Evolutionary conservation across 1,140 invertebrate species (phyloP), one percentile per base, ranked within the genome.

Genomic region (Oryzaephilus surinamensis): DNA sequence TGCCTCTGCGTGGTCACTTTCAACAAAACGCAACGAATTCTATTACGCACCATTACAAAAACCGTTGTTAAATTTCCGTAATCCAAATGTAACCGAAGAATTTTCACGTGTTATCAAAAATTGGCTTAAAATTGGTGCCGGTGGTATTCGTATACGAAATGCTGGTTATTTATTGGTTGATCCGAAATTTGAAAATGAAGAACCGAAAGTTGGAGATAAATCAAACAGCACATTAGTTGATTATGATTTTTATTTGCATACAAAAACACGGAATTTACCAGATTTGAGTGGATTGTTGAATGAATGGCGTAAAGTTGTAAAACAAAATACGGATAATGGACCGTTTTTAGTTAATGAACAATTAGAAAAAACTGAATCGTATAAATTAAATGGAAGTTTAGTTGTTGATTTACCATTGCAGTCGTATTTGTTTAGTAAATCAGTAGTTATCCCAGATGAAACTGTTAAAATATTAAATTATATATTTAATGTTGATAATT

Each of bases 101-200:
- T 76, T 84, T 31, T 62, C 79, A 50, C 61, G 67, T 1, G 74
- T 84, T 12, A 52, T 91, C 1, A 64, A 63, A 18, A 70, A 72
- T 45, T 85, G 85, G 72, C 42, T 87, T 13, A 58, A 72, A 12
- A 64, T 73, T 16, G 85, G 84, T 5, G 77, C 84, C 1, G 67
- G 64, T 44, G 89, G 87, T 10, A 79, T 93, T 51, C 72, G 80
- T 49, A 55, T 91, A 12, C 69, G 65, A n/a, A 71, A 76, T 32
- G 74, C 71, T 0, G 73, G 72, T 12, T 73, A 74, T 52, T 62
- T 84, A 32, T 57, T 79, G 1, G 73, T 83, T 38, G 72, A 80
- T 58, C 45, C 58, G 0, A 51, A 60, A 0, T 58, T 72, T 6
- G 48, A 49, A 2, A 59, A 74, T 40, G 76, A 81, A 52, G 42